Conservation (phyloP, 2,797 vertebrate genomes). For the Psittacula derbiana region DNA sequence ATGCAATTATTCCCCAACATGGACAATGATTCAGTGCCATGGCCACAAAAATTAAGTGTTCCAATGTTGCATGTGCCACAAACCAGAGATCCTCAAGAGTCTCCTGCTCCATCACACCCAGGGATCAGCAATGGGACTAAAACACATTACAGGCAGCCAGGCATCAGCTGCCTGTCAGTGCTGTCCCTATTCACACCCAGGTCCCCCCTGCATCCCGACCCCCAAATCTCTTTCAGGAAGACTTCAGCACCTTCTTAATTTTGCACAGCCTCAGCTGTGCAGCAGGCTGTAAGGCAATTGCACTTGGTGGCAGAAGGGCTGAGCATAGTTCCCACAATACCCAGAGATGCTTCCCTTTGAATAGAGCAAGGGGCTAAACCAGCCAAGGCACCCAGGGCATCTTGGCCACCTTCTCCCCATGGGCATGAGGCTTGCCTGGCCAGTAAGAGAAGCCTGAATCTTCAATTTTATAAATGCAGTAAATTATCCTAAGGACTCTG, state of each 20-base stretch:
- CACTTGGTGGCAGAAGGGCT: background rate
- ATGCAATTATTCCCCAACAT: background rate
- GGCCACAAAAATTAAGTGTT: background rate
- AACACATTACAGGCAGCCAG: fast-evolving
- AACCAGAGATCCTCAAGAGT: background rate
- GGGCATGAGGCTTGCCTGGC: background rate
- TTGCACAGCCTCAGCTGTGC: background rate
- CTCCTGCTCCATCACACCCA: background rate
- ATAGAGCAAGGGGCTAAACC: background rate
- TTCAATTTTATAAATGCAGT: constrained; percentile 29
- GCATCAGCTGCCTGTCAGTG: background rate
- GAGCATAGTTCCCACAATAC: fast-evolving
- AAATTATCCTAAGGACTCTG: constrained; percentile 19
- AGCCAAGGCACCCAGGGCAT: background rate
- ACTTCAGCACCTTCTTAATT: background rate
- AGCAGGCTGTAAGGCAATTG: background rate
- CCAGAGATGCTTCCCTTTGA: fast-evolving
- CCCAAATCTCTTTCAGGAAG: background rate
- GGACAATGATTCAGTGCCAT: background rate
- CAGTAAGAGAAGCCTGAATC: background rate
- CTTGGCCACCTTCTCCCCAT: background rate
- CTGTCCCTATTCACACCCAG: background rate
- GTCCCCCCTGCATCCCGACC: background rate
- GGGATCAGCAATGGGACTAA: background rate
- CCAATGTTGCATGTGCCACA: fast-evolving